phyloP scores from a whole-genome alignment of 1,140 invertebrate species.

The Zaprionus tsacasi region DNA sequence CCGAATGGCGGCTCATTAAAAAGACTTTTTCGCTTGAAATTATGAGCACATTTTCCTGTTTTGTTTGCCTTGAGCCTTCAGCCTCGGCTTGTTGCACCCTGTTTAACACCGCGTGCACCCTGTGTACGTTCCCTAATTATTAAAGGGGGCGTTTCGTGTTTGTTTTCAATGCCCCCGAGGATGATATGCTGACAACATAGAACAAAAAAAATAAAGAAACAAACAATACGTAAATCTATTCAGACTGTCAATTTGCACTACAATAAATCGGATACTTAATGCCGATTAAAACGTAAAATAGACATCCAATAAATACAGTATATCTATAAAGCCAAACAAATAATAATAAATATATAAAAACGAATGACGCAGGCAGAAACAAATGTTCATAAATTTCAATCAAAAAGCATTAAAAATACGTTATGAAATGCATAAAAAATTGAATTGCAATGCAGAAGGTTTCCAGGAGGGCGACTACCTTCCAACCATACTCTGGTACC shows the following conservation, averaged over 20 bases:
- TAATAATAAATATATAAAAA: conserved; percentile 28
- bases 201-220: conserved; percentile 54
- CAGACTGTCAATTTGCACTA: conserved; percentile 30
- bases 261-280: conserved; percentile 47
- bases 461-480: neutral
- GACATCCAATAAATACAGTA: conserved; percentile 53
- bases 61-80: conserved; percentile 1
- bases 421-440: conserved; percentile 46
- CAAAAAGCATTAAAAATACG: conserved; percentile 65
- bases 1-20: conserved; percentile 60
- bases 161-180: neutral
- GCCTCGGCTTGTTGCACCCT: conserved; percentile 20
- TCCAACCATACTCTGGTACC: conserved; percentile 10
- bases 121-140: neutral
- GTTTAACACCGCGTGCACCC: neutral
- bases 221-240: conserved; percentile 24
- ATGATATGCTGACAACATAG: neutral
- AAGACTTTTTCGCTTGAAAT: conserved; percentile 56
- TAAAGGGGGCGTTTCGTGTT: conserved; percentile 9
- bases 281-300: conserved; percentile 47
- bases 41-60: conserved; percentile 38
- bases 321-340: conserved; percentile 41
- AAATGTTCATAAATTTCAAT: conserved; percentile 71
- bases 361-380: conserved; percentile 23
- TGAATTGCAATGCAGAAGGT: conserved; percentile 13